These are phyloP conservation scores for Idris sp. DNA, from an alignment of 1,140 invertebrate species.

Conservation along the genomic window DNA sequence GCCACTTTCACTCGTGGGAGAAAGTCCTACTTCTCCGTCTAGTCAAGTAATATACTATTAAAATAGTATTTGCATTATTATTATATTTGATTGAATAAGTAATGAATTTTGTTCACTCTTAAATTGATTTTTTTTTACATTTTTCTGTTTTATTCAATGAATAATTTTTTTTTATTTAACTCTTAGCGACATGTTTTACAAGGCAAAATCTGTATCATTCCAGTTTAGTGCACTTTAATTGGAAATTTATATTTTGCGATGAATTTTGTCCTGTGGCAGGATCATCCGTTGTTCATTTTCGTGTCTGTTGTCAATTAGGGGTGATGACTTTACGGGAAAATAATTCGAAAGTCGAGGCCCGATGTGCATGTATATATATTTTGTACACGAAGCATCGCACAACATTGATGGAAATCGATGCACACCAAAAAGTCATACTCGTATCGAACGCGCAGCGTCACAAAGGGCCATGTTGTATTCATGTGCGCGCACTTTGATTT, in stretches of 20 bases:
- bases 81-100: too few relatives aligned
- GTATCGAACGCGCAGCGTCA: constrained; percentile 39
- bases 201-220: constrained; percentile 1
- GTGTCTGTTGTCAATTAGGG: constrained; percentile 22
- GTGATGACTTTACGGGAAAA: constrained; percentile 18
- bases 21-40: too few relatives aligned
- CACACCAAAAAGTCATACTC: constrained; percentile 44
- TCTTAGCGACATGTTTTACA: too few relatives aligned
- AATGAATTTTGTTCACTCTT: too few relatives aligned
- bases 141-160: too few relatives aligned
- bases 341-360: constrained; percentile 18
- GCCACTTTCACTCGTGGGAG: too few relatives aligned
- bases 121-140: too few relatives aligned
- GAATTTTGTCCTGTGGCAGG: constrained; percentile 5
- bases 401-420: constrained; percentile 53
- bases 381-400: constrained; percentile 17
- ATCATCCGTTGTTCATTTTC: constrained; percentile 23
- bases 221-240: constrained; percentile 12
- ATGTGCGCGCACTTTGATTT: constrained; percentile 33
- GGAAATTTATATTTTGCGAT: constrained; percentile 28
- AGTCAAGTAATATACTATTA: too few relatives aligned
- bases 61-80: too few relatives aligned
- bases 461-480: constrained; percentile 41
- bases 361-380: constrained; percentile 38
- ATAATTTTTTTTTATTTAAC: too few relatives aligned